A percentile compares a stretch with the other conserved stretches of the same genome.
Evolutionary conservation across 2,888 invertebrate species (phyloP).

Genomic region (Automeris io): DNA sequence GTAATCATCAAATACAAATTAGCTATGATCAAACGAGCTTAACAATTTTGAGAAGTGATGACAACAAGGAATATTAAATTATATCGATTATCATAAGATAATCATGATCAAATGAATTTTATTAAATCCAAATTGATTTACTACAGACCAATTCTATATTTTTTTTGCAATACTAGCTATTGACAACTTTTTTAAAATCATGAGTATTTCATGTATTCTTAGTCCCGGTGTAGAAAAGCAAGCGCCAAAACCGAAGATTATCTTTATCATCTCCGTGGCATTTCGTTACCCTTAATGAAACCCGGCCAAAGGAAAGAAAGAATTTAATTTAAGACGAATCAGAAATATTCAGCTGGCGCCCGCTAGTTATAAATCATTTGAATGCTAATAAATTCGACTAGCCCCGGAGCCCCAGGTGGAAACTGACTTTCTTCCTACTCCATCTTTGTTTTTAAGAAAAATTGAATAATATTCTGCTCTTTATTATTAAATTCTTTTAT

Average conservation of each 20-base stretch:
- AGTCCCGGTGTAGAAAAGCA: neutral
- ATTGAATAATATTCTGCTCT: slow-evolving; percentile 68
- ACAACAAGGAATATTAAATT: no score
- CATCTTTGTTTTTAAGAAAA: slow-evolving; percentile 68
- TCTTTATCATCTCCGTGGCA: slow-evolving; percentile 65
- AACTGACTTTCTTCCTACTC: slow-evolving; percentile 65
- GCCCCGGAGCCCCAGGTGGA: slow-evolving; percentile 63
- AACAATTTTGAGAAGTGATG: no score
- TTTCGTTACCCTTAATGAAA: slow-evolving; percentile 73
- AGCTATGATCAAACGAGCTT: no score
- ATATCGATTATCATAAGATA: no score
- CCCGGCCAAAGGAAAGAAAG: slow-evolving; percentile 73
- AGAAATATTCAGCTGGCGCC: slow-evolving; percentile 74
- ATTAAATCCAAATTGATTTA: no score
- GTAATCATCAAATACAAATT: no score
- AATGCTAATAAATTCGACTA: slow-evolving; percentile 77
- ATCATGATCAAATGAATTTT: no score
- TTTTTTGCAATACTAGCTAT: neutral
- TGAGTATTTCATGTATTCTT: neutral
- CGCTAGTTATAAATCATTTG: slow-evolving; percentile 77
- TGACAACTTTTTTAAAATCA: neutral
- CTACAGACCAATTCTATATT: no score
- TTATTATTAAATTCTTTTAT: slow-evolving; percentile 72
- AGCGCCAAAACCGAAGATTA: slow-evolving; percentile 39
- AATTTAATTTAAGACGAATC: slow-evolving; percentile 76